These are phyloP conservation scores for Nycticryphes semicollaris DNA, from an alignment of 2,113 vertebrate genomes.

Conservation along the genomic window DNA sequence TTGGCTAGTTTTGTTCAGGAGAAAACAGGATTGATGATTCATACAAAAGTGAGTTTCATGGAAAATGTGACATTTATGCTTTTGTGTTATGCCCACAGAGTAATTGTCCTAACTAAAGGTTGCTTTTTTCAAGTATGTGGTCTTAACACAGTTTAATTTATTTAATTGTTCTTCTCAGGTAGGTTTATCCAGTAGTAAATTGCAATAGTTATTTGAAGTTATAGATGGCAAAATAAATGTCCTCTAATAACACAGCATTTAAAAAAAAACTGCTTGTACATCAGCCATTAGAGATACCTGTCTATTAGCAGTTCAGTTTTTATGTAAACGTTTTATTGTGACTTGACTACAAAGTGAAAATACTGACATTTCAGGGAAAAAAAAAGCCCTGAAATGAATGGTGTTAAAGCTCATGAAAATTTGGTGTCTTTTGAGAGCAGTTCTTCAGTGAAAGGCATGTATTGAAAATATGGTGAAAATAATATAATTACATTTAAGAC, in stretches of 20 bases:
- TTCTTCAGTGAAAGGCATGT: constrained; percentile 52
- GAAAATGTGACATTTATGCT: constrained; percentile 60
- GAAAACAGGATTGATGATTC: constrained; percentile 67
- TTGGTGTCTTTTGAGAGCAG: constrained; percentile 35
- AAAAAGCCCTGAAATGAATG: constrained; percentile 35
- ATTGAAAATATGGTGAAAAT: constrained; percentile 70
- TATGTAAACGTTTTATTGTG: constrained; percentile 32
- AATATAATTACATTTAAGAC: background rate
- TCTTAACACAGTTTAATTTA: constrained; percentile 24
- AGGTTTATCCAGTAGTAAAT: constrained; percentile 1
- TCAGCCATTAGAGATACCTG: background rate
- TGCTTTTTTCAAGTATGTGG: constrained; percentile 25
- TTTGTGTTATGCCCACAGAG: constrained; percentile 53
- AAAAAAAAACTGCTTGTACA: background rate
- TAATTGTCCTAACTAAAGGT: constrained; percentile 59
- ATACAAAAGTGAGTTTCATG: constrained; percentile 56
- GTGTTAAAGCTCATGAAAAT: constrained; percentile 28
- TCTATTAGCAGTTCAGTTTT: background rate
- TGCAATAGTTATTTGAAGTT: constrained; percentile 32
- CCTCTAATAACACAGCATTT: background rate
- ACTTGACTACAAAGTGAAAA: constrained; percentile 25
- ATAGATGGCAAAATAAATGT: background rate
- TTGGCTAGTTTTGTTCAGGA: constrained; percentile 46
- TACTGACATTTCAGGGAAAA: background rate
- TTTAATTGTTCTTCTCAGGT: constrained; percentile 33